Evolutionary conservation across 2,797 vertebrate genomes (phyloP).

Genomic region (Onychomys torridus): DNA sequence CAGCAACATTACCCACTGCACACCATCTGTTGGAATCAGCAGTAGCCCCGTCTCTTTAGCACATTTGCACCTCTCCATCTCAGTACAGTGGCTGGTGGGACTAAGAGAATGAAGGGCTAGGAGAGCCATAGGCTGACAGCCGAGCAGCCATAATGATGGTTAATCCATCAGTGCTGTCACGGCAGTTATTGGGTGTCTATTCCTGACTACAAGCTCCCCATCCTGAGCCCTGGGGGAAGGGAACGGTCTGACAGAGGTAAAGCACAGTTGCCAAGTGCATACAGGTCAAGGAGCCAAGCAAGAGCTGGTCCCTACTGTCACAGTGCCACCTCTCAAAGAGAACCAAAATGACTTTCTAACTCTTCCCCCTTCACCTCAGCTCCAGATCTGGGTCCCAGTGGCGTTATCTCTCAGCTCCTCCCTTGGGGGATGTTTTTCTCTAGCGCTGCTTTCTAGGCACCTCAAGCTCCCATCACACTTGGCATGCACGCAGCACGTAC

Average conservation of each 20-base stretch:
- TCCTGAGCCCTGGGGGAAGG: background rate
- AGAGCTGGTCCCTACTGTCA: background rate
- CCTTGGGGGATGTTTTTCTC: background rate
- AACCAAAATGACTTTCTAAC: background rate
- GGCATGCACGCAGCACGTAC: background rate
- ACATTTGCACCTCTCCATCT: background rate
- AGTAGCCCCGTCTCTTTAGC: background rate
- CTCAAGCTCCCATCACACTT: fast-evolving
- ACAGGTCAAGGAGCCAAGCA: background rate
- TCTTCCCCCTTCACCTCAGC: background rate
- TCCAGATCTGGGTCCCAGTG: background rate
- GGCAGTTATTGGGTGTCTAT: background rate
- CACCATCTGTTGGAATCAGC: background rate
- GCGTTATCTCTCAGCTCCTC: background rate
- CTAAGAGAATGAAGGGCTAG: background rate
- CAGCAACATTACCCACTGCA: background rate
- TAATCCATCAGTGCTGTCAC: background rate
- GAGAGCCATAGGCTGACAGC: background rate
- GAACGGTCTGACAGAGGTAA: background rate
- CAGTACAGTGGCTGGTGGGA: background rate
- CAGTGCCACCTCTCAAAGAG: background rate
- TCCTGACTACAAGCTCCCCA: background rate
- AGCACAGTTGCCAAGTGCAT: background rate
- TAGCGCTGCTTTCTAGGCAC: background rate
- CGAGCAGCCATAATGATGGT: background rate